Conservation (phyloP, 1,140 invertebrate genomes). For the Bombus huntii region DNA sequence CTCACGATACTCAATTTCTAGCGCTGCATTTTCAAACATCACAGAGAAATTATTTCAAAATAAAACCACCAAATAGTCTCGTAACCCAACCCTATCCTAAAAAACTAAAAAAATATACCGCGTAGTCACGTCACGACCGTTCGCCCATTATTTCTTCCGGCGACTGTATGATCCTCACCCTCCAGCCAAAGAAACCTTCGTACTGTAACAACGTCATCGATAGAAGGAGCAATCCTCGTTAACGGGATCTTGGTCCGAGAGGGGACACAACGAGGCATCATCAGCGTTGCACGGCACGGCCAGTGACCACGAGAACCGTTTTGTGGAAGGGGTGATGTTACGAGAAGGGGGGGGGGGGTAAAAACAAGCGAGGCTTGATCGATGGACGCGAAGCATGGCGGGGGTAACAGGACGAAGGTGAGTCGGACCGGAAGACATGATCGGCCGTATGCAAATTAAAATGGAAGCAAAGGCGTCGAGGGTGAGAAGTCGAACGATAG, state of each 20-base stretch:
- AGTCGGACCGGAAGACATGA: slow-evolving; percentile 65
- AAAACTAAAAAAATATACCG: too few species aligned
- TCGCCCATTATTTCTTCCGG: not conserved
- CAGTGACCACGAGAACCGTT: slow-evolving; percentile 51
- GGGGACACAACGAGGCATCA: not conserved
- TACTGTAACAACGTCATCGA: slow-evolving; percentile 57
- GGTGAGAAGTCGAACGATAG: slow-evolving; percentile 59
- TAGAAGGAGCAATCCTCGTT: slow-evolving; percentile 65
- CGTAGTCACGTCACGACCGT: not conserved
- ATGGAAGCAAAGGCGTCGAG: slow-evolving; percentile 47
- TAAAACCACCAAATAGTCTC: not conserved
- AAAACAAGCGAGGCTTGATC: slow-evolving; percentile 72
- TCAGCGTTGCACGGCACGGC: slow-evolving; percentile 48
- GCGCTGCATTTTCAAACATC: not conserved
- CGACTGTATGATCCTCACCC: not conserved
- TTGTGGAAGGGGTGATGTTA: not conserved
- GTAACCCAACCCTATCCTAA: too few species aligned
- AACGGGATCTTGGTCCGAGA: slow-evolving; percentile 54
- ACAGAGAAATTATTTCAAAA: not conserved
- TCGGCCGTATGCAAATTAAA: slow-evolving; percentile 69
- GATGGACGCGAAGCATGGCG: slow-evolving; percentile 66
- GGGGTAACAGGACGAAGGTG: slow-evolving; percentile 60
- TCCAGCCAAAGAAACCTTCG: not conserved
- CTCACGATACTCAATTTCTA: too few species aligned
- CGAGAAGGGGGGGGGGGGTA: slow-evolving; percentile 20